Evolutionary conservation across 2,888 invertebrate species (phyloP), one percentile per base, ranked within the genome.

Genomic region (Eugnorisma glareosa): DNA sequence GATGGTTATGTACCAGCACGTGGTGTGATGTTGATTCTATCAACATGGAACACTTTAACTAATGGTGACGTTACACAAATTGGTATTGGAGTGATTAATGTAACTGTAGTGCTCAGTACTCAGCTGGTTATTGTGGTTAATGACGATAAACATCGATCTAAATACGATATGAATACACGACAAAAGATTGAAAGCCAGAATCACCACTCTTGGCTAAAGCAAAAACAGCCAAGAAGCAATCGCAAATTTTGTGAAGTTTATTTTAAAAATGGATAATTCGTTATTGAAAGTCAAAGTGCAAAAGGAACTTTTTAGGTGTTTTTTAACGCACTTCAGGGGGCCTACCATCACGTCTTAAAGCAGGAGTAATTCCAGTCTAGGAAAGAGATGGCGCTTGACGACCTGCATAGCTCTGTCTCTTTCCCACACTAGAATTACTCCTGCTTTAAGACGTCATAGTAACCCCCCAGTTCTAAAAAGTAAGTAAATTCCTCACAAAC

Each of bases 11-110:
- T 63, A 24, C 18, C 1, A 24, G 15, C 48, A 43, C 37, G 37
- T 67, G 15, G 35, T 43, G 1, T 37, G 35, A 48, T 80, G 72
- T 81, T 75, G 63, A 70, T 63, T 85, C 24, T 75, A 73, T 63
- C 81, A 67, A 75, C 81, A 85, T n/a, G 10, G 54, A 73, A 81
- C 69, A 85, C 85, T 83, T 75, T 45, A n/a, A 63, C 69, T 81
- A 81, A 83, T 85, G 48, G 51, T 61, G 48, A 63, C 8, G n/a
- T 57, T 21, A 63, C 21, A 68, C 57, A 15, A 67, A 73, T 75
- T 51, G 66, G 51, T 72, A 74, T 72, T 63, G 48, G 40, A 66
- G 48, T 63, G 43, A 72, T 63, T 57, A 75, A 66, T 69, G 61
- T 75, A 43, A 67, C n/a, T n/a, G 18, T 63, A 51, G 10, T 43